phyloP scores from a whole-genome alignment of 2,888 invertebrate genomes.

The Chloromyia formosa region DNA sequence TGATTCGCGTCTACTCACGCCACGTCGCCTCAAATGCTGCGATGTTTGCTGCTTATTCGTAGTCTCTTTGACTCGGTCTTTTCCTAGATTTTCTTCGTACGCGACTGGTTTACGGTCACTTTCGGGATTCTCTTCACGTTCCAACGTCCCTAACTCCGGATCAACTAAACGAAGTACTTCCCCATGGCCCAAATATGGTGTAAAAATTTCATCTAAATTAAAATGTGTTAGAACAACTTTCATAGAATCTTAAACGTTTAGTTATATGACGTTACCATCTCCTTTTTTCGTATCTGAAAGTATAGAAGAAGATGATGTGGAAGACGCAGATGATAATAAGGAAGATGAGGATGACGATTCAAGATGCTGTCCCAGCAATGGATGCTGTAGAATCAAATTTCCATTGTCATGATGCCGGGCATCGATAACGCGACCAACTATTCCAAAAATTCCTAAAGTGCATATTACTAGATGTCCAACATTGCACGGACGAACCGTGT shows the following conservation, averaged over 20 bases:
- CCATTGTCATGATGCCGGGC: conserved; percentile 49
- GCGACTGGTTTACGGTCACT: conserved; percentile 8
- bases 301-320: conserved; percentile 39
- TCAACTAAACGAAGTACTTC: conserved; percentile 68
- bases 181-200: conserved; percentile 67
- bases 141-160: conserved; percentile 67
- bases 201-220: conserved; percentile 55
- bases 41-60: conserved; percentile 59
- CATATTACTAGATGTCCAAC: conserved; percentile 50
- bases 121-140: conserved; percentile 54
- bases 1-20: conserved; percentile 59
- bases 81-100: neutral
- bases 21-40: conserved; percentile 60
- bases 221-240: neutral
- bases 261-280: conserved; percentile 43
- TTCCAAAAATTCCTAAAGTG: conserved; percentile 49
- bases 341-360: conserved; percentile 41
- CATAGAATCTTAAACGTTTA: neutral
- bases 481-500: conserved; percentile 49
- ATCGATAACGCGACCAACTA: conserved; percentile 48
- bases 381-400: conserved; percentile 41
- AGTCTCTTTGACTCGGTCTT: neutral
- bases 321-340: conserved; percentile 27
- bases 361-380: conserved; percentile 43
- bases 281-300: conserved; percentile 43